Evolutionary conservation across 35 echinoderm and acorn worm species (phyloP), one percentile per base, ranked within the genome.

Genomic region (Heliocidaris tuberculata): DNA sequence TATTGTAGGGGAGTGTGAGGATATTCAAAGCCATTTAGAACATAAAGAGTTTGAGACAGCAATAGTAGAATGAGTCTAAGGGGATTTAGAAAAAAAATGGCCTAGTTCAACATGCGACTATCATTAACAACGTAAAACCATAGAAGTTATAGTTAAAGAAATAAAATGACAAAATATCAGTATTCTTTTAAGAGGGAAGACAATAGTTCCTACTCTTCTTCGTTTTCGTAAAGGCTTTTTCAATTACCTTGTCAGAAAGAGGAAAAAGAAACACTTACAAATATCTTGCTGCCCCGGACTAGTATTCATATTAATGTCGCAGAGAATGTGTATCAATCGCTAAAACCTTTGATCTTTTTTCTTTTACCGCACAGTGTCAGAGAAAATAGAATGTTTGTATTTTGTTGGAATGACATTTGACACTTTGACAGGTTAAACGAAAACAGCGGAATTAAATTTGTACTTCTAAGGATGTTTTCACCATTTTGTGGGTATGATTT

Each of bases 381-480:
- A n/a, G 65, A 78, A 78, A 78, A 78, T 78, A 78, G 65, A 78
- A 78, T 78, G 65, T 78, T 78, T 78, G 27, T 78, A 78, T 78
- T 78, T 78, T 78, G 65, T 78, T 27, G 65, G 21, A 78, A 78
- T 78, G 65, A 78, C 65, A 78, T 78, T 78, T 78, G 65, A 78
- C 65, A 78, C 27, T 78, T 78, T 78, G 65, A 78, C 65, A 78
- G 27, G 65, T 78, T 78, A 78, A 78, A 78, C 65, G 65, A 78
- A 78, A 78, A 78, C 65, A 78, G 65, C 65, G 65, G 65, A 78
- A 78, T 78, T 78, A n/a, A 78, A 78, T 78, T 78, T 78, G 65
- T 78, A 21, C 65, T 78, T 78, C 65, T 78, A 78, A 78, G 27
- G 65, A 78, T 78, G 27, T 78, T 78, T 78, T 78, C 65, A 78